phyloP scores from a whole-genome alignment of 2,888 invertebrate genomes.

The Calliopum simillimum region DNA sequence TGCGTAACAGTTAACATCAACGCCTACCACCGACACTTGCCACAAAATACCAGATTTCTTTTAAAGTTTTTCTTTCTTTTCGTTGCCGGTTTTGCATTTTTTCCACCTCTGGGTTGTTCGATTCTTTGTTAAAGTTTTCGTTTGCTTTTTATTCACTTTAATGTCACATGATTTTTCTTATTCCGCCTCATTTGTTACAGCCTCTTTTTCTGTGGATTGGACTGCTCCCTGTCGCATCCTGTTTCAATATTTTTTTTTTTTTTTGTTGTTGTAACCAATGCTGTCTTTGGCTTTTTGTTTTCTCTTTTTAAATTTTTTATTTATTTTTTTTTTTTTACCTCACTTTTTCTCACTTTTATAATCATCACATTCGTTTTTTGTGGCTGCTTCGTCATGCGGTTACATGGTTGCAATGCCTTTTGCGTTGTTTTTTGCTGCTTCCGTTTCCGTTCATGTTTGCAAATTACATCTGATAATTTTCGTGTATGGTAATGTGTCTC shows the following conservation, averaged over 20 bases:
- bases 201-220: constrained; percentile 4
- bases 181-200: constrained; percentile 9
- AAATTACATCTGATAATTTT: constrained; percentile 19
- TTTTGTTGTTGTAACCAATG: too few relatives aligned
- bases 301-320: constrained; percentile 54
- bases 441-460: constrained; percentile 20
- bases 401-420: constrained; percentile 1
- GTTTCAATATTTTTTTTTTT: constrained; percentile 52
- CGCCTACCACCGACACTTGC: too few relatives aligned
- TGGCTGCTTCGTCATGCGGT: constrained; percentile 9
- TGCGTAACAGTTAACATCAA: too few relatives aligned
- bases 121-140: too few relatives aligned
- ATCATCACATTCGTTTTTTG: constrained; percentile 11
- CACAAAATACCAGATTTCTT: too few relatives aligned
- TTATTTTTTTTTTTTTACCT: constrained; percentile 54
- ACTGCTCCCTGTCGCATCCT: constrained; percentile 6
- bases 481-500: too few relatives aligned
- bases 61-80: too few relatives aligned
- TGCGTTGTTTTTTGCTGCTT: constrained; percentile 7
- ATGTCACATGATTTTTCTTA: background rate
- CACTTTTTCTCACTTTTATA: constrained; percentile 22
- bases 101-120: too few relatives aligned
- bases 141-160: too few relatives aligned
- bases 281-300: constrained; percentile 47
- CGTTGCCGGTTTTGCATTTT: too few relatives aligned